These are phyloP conservation scores for Dipodomys stephensi DNA, from an alignment of 2,113 vertebrate genomes.

Conservation along the genomic window DNA sequence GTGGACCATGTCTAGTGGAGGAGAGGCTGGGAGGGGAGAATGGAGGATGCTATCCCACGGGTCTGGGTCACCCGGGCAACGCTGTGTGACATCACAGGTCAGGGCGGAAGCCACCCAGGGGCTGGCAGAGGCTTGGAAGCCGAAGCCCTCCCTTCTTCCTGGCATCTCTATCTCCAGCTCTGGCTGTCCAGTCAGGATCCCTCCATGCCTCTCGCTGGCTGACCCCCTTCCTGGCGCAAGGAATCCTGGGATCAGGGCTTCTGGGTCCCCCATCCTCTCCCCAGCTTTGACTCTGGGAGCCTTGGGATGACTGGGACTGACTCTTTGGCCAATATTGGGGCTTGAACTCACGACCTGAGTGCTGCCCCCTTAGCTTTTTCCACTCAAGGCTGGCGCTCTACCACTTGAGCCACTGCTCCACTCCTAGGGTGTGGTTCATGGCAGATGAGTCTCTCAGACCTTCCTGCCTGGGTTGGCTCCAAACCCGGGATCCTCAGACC, in stretches of 20 bases:
- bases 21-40: neutral
- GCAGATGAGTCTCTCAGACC: too few species aligned
- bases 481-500: too few species aligned
- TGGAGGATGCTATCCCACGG: neutral
- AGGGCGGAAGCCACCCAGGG: neutral
- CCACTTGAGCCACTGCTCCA: too few species aligned
- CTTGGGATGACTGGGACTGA: too few species aligned
- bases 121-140: neutral
- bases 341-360: neutral
- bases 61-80: constrained; percentile 62
- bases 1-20: neutral
- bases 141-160: neutral
- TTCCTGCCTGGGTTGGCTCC: too few species aligned
- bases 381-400: too few species aligned
- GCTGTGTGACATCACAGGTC: constrained; percentile 66
- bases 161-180: neutral
- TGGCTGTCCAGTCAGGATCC: neutral
- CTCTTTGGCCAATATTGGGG: too few species aligned
- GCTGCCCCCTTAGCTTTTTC: too few species aligned
- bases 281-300: too few species aligned
- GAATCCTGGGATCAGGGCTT: neutral
- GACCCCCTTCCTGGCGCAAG: neutral
- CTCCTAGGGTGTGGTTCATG: too few species aligned
- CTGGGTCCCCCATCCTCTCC: neutral
- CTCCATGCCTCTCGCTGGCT: neutral